Base-by-base conservation (phyloP, 1,140 invertebrate genomes). In the Ectropis grisescens region DNA sequence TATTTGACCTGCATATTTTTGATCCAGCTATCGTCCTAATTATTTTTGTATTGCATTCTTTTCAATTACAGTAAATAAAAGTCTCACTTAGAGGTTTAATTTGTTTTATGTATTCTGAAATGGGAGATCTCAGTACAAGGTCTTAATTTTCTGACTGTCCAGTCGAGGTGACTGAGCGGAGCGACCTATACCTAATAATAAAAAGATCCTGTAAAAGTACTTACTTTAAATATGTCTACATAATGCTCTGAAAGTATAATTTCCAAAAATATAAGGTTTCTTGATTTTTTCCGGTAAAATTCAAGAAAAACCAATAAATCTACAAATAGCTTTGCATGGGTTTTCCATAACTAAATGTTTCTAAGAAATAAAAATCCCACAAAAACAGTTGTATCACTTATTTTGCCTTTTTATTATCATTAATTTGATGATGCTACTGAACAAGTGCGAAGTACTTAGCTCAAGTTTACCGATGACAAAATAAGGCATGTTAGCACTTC, bases 331-430 rank as follows among this genome's bases (percentile, higher is more conserved):
- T 22, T 22, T 9, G 4, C 9, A 22, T 22, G 9, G 9, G 19
- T 22, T 22, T 9, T 22, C 19, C 4, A 5, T 5, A 22, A 22
- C 19, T 5, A 22, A 9, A 13, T 37, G 33, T 16, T 54, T 54
- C 47, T 32, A 10, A 37, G 51, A 38, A 49, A 33, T 23, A 13
- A 16, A 27, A 10, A 29, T 27, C 19, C 2, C 29, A 29, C 13
- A 38, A 19, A 48, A 30, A 44, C 36, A 34, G 32, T 51, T 19
- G 41, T 47, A 42, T 56, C 47, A 51, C 43, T 16, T 41, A 40
- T 55, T 43, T 47, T 41, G 41, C 33, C 40, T 37, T 27, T 22
- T 25, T 36, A 44, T 55, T 55, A 55, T 12, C 38, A 41, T 29
- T 33, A 37, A 37, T 33, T 39, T 29, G 31, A n/a, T n/a, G n/a